Evolutionary conservation across 2,113 vertebrate genomes (phyloP).

Genomic region (Pteronura brasiliensis): DNA sequence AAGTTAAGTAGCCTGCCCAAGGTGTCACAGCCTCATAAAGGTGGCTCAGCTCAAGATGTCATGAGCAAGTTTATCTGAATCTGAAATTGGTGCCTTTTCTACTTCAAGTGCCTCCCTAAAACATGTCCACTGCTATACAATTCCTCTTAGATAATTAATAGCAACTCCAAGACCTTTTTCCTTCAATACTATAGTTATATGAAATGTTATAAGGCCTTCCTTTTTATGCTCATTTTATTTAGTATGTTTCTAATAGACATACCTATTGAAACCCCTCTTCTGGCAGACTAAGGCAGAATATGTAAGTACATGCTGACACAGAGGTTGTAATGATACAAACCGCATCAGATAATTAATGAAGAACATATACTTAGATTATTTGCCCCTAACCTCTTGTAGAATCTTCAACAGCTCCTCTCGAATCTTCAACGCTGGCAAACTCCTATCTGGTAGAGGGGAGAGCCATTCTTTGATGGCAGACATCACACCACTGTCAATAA

Average conservation of each 20-base stretch:
- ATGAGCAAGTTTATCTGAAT: neutral
- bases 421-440: conserved; percentile 95
- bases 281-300: neutral
- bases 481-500: conserved; percentile 99
- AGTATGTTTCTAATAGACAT: neutral
- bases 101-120: neutral
- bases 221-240: conserved; percentile 27
- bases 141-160: neutral
- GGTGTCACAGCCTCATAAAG: neutral
- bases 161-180: neutral
- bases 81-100: neutral
- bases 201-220: neutral
- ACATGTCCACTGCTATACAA: neutral
- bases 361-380: neutral
- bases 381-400: conserved; percentile 91
- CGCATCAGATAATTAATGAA: conserved; percentile 2
- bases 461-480: conserved; percentile 99
- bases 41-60: neutral
- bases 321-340: neutral
- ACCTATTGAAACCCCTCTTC: neutral
- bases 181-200: neutral
- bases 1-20: conserved; percentile 41
- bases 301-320: neutral
- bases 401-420: conserved; percentile 95
- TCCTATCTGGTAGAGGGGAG: conserved; percentile 96